Percentiles rank a stretch among this genome's conserved stretches.
Conservation (phyloP, 1,140 invertebrate genomes). For the Drosophila subobscura region DNA sequence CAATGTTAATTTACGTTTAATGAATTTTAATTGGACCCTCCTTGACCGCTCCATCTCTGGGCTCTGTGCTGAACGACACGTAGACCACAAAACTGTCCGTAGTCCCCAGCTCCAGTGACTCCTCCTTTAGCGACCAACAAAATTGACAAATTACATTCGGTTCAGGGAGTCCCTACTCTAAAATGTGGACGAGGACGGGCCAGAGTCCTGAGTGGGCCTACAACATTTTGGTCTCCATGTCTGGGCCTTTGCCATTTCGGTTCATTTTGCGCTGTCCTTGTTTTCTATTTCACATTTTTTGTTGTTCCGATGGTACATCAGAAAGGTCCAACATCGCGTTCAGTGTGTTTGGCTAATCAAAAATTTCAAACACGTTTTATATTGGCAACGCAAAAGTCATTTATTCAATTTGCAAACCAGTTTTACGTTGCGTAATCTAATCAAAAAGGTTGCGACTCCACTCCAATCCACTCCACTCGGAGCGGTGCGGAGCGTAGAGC, state of each 20-base stretch:
- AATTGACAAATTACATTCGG: slow-evolving; percentile 78
- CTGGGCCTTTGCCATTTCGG: slow-evolving; percentile 42
- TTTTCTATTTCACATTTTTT: slow-evolving; percentile 38
- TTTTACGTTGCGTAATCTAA: slow-evolving; percentile 81
- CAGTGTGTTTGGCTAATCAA: slow-evolving; percentile 70
- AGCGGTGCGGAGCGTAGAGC: background rate
- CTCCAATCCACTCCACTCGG: slow-evolving; percentile 32
- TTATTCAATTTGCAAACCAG: slow-evolving; percentile 82
- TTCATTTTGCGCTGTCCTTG: slow-evolving; percentile 47
- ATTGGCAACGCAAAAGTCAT: slow-evolving; percentile 82
- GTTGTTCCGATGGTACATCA: slow-evolving; percentile 5
- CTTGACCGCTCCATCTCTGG: slow-evolving; percentile 8
- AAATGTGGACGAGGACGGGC: slow-evolving; percentile 25
- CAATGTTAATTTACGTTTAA: slow-evolving; percentile 82
- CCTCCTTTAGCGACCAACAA: slow-evolving; percentile 31
- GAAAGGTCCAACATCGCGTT: slow-evolving; percentile 45
- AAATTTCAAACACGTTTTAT: slow-evolving; percentile 82
- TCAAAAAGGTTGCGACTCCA: slow-evolving; percentile 71
- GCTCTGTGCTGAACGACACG: slow-evolving; percentile 34
- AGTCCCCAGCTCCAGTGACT: slow-evolving; percentile 8
- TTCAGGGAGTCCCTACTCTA: slow-evolving; percentile 38
- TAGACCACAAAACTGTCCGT: slow-evolving; percentile 55
- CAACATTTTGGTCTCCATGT: slow-evolving; percentile 21
- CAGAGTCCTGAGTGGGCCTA: slow-evolving; percentile 5
- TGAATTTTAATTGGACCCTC: slow-evolving; percentile 74